Evolutionary conservation across 2,888 invertebrate genomes (phyloP).

Genomic region (Stenotaenia linearis): DNA sequence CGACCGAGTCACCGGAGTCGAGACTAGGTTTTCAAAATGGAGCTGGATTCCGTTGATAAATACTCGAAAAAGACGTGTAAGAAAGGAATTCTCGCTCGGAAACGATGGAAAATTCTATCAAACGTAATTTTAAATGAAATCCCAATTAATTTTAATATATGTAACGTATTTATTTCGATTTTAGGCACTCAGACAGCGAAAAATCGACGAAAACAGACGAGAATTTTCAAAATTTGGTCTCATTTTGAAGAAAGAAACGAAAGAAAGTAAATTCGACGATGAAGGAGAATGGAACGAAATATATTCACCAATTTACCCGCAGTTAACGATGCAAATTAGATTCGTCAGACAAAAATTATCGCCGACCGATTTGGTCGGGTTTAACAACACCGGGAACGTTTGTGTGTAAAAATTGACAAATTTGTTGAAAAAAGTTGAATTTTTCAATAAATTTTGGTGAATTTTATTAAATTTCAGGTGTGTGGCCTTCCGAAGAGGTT

Average conservation of each 20-base stretch:
- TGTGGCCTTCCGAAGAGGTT: conserved; percentile 74
- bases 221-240: background rate
- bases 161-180: too few species aligned
- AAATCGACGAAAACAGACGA: background rate
- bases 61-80: background rate
- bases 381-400: conserved; percentile 73
- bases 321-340: background rate
- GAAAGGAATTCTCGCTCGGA: background rate
- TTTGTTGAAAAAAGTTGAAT: background rate
- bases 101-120: conserved; percentile 18
- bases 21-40: background rate
- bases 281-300: background rate
- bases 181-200: background rate
- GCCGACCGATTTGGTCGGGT: conserved; percentile 68
- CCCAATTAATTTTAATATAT: background rate
- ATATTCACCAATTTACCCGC: background rate
- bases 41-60: background rate
- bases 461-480: conserved; percentile 42
- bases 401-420: conserved; percentile 47
- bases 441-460: background rate
- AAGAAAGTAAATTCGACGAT: background rate
- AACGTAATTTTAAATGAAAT: background rate
- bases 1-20: too few species aligned
- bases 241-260: background rate
- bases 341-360: conserved; percentile 50